Conservation (phyloP, 1,140 invertebrate genomes). For the Drosophila lowei region DNA sequence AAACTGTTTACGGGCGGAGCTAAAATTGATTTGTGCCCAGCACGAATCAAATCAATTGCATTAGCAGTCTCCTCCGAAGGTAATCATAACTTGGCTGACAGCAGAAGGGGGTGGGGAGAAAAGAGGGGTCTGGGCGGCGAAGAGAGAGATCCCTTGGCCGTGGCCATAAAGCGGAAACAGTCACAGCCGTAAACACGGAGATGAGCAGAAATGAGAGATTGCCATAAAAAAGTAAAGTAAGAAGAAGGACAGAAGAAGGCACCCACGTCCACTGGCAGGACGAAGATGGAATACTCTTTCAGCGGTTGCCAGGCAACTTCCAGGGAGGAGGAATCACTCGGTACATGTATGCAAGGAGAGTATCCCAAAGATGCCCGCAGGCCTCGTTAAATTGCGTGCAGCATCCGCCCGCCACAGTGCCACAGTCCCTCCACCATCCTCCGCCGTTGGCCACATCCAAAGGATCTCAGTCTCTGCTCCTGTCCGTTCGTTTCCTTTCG, state of each 20-base stretch:
- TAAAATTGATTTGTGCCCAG: conserved; percentile 69
- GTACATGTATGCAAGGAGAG: neutral
- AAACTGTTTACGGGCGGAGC: conserved; percentile 61
- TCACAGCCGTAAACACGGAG: conserved; percentile 9
- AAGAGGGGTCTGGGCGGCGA: neutral
- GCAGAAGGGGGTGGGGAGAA: neutral
- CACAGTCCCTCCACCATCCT: neutral
- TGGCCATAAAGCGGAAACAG: conserved; percentile 32
- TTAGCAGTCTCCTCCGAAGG: conserved; percentile 27
- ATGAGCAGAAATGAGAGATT: conserved; percentile 26
- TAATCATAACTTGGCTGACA: conserved; percentile 53
- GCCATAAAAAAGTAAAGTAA: conserved; percentile 13
- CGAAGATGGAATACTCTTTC: conserved; percentile 11
- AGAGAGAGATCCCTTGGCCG: neutral
- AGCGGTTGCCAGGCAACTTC: neutral
- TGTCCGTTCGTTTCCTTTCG: conserved; percentile 1
- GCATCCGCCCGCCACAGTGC: conserved; percentile 21
- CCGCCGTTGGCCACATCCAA: neutral
- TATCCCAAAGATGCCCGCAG: conserved; percentile 45
- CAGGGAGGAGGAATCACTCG: neutral
- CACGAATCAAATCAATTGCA: conserved; percentile 65
- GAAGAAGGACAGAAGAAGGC: conserved; percentile 4
- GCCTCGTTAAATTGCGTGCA: conserved; percentile 65
- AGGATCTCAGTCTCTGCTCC: neutral
- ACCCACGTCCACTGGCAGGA: neutral